Conservation (phyloP, 1,140 invertebrate genomes). For the Drosophila santomea region DNA sequence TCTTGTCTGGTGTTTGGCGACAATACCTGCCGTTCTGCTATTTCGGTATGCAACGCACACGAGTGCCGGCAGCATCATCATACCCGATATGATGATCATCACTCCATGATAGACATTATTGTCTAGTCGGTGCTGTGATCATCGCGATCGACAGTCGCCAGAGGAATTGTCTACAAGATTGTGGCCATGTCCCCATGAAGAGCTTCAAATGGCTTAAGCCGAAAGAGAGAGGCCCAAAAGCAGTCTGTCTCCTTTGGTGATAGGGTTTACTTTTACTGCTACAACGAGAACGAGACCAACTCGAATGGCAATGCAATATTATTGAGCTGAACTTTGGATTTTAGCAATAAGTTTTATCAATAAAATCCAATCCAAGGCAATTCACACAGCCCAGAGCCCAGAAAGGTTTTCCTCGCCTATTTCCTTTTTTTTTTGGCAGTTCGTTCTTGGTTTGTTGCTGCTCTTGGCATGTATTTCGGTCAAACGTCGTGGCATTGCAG, state of each 20-base stretch:
- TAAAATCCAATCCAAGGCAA: constrained; percentile 78
- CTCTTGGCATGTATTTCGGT: constrained; percentile 64
- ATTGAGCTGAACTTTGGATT: constrained; percentile 41
- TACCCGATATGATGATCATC: constrained; percentile 45
- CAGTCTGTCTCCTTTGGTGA: constrained; percentile 1
- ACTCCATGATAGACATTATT: constrained; percentile 65
- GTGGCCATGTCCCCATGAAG: background rate
- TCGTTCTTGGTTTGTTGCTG: constrained; percentile 38
- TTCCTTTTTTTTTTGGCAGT: constrained; percentile 49
- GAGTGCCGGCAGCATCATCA: constrained; percentile 68
- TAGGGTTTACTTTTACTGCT: constrained; percentile 50
- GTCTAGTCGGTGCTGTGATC: constrained; percentile 63
- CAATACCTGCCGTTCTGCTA: constrained; percentile 72
- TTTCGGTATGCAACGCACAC: constrained; percentile 75
- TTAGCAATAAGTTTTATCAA: constrained; percentile 78
- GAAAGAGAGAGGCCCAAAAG: constrained; percentile 11
- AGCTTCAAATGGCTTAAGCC: background rate
- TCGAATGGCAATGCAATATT: constrained; percentile 20
- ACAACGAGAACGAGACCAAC: constrained; percentile 11
- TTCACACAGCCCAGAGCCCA: constrained; percentile 20
- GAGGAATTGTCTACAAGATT: constrained; percentile 41
- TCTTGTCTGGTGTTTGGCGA: constrained; percentile 59
- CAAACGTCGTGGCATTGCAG: constrained; percentile 66
- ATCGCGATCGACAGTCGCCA: constrained; percentile 55
- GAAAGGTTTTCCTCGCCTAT: constrained; percentile 18